Evolutionary conservation across 2,113 vertebrate species (phyloP), one percentile per base, ranked within the genome.

Genomic region (Paracanthobrama guichenoti): DNA sequence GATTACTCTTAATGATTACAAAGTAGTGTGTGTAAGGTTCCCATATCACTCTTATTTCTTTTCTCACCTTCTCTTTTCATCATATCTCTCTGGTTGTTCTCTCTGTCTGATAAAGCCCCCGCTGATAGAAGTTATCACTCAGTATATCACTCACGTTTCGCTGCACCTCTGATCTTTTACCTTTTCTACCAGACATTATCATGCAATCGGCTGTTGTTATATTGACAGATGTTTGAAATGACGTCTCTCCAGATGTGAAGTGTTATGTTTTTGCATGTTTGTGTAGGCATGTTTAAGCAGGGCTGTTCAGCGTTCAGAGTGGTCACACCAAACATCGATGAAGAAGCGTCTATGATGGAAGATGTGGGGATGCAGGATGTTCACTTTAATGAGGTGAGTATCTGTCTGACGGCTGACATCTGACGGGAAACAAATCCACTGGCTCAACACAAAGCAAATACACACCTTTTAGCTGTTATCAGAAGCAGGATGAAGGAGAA

Each of bases 311-410:
- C 97, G 1, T 99, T 99, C 91, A 94, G 96, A 74, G 96, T 98
- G 77, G 94, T 99, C 66, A 99, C 98, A 42, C 98, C 98, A 1
- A 99, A 99, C 91, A 98, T 98, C n/a, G 97, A 99, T 12, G 98
- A 99, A 89, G 98, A 99, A 85, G 98, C 95, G 20, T 97, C 98
- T 16, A 99, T 99, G 98, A 99, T 99, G 97, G 98, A 99, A 90
- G 98, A 99, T 26, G 97, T 98, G 0, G 98, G 98, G 62, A 99
- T 99, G 98, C 97, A 99, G 91, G 98, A 99, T 20, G 98, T 99
- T 83, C 97, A 99, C 78, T 99, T 99, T 91, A 99, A 97, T 16
- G 98, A 99, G 93, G 98, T 96, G 81, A 90, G 92, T 79, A 8
- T 6, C 13, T 14, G 18, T 44, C 50, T 16, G 7, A 57, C 62